Base-by-base conservation (phyloP, 2,888 invertebrate species). In the Drosophila siamana region DNA sequence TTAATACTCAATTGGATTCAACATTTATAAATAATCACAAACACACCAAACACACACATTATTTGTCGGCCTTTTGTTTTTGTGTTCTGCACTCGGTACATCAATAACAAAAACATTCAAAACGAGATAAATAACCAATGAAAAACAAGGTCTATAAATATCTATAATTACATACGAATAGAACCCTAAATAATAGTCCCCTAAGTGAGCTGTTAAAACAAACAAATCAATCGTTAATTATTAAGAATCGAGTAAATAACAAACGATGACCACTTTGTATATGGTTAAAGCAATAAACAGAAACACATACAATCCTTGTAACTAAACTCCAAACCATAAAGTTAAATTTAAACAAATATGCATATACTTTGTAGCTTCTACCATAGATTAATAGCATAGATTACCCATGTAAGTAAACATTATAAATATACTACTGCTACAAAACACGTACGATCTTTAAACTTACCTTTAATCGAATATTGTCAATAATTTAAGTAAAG, bases 31-130 rank as follows among this genome's bases (percentile, higher is more conserved):
- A 84, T 80, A 86, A 83, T 67, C 59, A 64, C 74, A 63, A 65
- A 68, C 44, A 69, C n/a, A n/a, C n/a, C n/a, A n/a, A n/a, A n/a
- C n/a, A 64, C 74, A 63, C 67, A 68, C 44, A 69, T 28, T 63
- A 63, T 71, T 57, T 80, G 86, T 83, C 80, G 74, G 74, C 68
- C 72, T 69, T 70, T 57, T 72, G 77, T 74, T 84, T 66, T 74
- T 74, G 74, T 80, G 84, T 85, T 70, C 46, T 62, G 68, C 76
- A 77, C 76, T 62, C 57, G 56, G 51, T 40, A 52, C 60, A 74
- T 61, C 55, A 67, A 57, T 36, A 61, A 60, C 56, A 60, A 61
- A 62, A 61, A 62, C 30, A 59, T 26, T 16, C 13, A 8, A 52
- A 52, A 50, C n/a, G 5, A 15, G 30, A n/a, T 41, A 24, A 63